Evolutionary conservation across 2,888 invertebrate genomes (phyloP), one percentile per base, ranked within the genome.

Genomic region (Heliconius erato): DNA sequence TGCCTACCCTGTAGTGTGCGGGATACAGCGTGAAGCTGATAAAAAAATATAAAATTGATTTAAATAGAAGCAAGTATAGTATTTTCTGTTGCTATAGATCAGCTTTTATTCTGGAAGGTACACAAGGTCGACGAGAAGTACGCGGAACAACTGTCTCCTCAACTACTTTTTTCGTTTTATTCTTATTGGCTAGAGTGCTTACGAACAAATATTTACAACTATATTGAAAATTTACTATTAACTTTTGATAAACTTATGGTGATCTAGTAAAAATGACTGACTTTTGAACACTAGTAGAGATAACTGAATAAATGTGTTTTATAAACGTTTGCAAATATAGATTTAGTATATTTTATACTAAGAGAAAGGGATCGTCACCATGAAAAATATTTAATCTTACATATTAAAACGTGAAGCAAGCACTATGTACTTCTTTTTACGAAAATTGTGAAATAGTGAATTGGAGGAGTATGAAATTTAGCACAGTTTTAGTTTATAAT

Each of bases 51-150:
- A 23, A 54, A 23, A 54, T 23, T 7, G 7, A 54, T 5, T 12
- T 28, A 16, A 14, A 63, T n/a, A 59, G 32, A 12, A 6, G 32
- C 74, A 54, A 11, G 11, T 32, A n/a, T 12, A 14, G 35, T 35
- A 32, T 74, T 59, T 14, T 74, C 44, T 72, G 44, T 40, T n/a
- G 80, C 79, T 82, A 76, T 81, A 84, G 85, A 81, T 68, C 81
- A 80, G 65, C 69, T 65, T 79, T 72, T 83, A 63, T 81, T 84
- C 83, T 86, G 86, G 86, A 86, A 86, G 86, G 85, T 80, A 82
- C 85, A 85, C 89, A 91, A 91, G 91, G 91, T 83, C 89, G 84
- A 85, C 90, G n/a, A 85, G 88, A 86, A 83, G 74, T 84, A 88
- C 84, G 81, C 89, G 88, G 87, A 90, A 88, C 89, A 87, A 88